phyloP scores from a whole-genome alignment of 2,888 invertebrate species.

The Chamaedrilus cognettii region DNA sequence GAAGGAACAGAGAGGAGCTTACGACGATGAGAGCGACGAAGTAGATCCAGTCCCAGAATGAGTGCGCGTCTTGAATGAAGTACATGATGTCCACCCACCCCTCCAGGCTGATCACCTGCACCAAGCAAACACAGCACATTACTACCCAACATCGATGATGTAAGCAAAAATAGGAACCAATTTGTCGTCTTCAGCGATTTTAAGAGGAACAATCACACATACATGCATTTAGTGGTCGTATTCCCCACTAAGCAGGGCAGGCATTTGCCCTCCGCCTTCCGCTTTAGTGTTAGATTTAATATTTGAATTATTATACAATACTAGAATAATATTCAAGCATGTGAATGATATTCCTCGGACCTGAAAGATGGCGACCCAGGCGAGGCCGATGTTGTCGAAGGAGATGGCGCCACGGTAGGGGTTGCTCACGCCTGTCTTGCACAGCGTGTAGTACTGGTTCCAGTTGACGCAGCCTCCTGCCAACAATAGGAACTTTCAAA shows the following conservation, averaged over 20 bases:
- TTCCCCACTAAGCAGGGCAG: no score
- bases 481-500: not conserved
- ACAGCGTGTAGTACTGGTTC: slow-evolving; percentile 98
- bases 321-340: no score
- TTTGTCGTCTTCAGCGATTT: no score
- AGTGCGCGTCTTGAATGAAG: slow-evolving; percentile 99
- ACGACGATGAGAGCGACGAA: slow-evolving; percentile 99
- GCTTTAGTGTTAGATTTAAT: no score
- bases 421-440: slow-evolving; percentile 89
- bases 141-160: not conserved
- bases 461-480: slow-evolving; percentile 81
- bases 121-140: slow-evolving; percentile 23
- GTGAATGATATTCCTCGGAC: no score
- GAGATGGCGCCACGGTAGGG: slow-evolving; percentile 99
- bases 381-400: slow-evolving; percentile 99
- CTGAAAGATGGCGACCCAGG: slow-evolving; percentile 99
- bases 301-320: no score
- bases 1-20: slow-evolving; percentile 60
- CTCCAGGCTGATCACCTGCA: slow-evolving; percentile 96
- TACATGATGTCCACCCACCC: slow-evolving; percentile 99
- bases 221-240: no score
- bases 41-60: slow-evolving; percentile 99
- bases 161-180: not conserved
- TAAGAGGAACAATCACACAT: no score
- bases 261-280: no score